Percentiles rank a stretch among this genome's conserved stretches.
Evolutionary conservation across 2,113 vertebrate genomes (phyloP).

Genomic region (Fregata magnificens): DNA sequence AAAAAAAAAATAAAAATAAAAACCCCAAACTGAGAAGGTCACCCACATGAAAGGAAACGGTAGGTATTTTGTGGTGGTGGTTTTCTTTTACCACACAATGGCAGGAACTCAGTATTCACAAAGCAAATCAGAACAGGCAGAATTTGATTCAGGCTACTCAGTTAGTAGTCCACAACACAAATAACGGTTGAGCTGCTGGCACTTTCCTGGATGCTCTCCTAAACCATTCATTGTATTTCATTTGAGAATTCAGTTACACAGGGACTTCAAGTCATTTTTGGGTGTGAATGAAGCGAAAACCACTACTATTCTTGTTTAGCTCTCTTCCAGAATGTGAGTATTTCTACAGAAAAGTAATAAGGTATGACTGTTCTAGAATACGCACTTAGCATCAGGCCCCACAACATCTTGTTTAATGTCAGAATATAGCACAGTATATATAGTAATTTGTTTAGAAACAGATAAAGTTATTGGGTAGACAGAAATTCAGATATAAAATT

Average conservation of each 20-base stretch:
- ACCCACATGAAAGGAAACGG: background rate
- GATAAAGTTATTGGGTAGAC: background rate
- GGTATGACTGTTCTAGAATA: background rate
- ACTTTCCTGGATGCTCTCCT: background rate
- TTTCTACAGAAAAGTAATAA: background rate
- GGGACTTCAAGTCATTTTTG: background rate
- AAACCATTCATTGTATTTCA: background rate
- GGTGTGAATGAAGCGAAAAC: background rate
- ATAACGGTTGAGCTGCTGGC: background rate
- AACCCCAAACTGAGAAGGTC: background rate
- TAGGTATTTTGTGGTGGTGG: background rate
- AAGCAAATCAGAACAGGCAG: background rate
- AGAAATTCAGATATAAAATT: background rate
- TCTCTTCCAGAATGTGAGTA: background rate
- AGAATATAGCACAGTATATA: background rate
- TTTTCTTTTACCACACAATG: background rate
- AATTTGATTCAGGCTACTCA: background rate
- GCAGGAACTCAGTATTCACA: background rate
- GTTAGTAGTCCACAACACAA: background rate
- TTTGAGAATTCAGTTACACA: background rate
- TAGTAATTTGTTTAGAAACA: background rate
- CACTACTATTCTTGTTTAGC: background rate
- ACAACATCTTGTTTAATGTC: background rate
- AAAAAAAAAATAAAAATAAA: background rate
- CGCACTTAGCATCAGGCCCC: background rate